These are phyloP conservation scores for Xenopus laevis DNA, from an alignment of 2,113 vertebrate species.

Conservation along the genomic window DNA sequence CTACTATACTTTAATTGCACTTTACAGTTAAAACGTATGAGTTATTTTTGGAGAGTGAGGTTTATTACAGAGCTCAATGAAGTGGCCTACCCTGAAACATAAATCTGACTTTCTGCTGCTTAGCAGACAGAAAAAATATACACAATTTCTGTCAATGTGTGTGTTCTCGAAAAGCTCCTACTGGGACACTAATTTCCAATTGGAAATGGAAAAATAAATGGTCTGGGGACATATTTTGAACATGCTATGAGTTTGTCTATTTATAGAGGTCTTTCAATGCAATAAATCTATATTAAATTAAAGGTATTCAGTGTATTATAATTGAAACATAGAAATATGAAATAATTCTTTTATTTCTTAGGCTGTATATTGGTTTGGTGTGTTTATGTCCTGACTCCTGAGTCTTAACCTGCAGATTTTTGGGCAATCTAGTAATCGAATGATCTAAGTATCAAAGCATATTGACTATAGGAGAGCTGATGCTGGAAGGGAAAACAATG, in stretches of 20 bases:
- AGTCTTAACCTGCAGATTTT: no score
- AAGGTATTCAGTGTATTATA: neutral
- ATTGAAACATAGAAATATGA: no score
- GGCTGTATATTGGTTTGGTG: no score
- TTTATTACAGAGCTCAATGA: conserved; percentile 27
- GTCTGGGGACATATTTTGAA: neutral
- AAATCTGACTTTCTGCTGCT: conserved; percentile 13
- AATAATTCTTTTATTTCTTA: no score
- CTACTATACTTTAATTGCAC: conserved; percentile 13
- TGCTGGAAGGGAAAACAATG: no score
- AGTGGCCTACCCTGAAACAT: conserved; percentile 28
- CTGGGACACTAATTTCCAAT: neutral
- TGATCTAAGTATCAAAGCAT: no score
- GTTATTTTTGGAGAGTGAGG: conserved; percentile 28
- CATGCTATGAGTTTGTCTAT: neutral
- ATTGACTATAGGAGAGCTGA: no score
- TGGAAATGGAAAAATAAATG: conserved; percentile 16
- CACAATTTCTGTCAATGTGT: conserved; percentile 30
- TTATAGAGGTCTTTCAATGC: neutral
- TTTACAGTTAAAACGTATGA: conserved; percentile 26
- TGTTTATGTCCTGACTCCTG: no score
- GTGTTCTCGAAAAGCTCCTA: conserved; percentile 15
- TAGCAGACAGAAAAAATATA: conserved; percentile 1
- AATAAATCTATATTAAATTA: neutral
- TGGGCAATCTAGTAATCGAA: no score